phyloP scores from a whole-genome alignment of 2,113 vertebrate species.

The Myiozetetes cayanensis region DNA sequence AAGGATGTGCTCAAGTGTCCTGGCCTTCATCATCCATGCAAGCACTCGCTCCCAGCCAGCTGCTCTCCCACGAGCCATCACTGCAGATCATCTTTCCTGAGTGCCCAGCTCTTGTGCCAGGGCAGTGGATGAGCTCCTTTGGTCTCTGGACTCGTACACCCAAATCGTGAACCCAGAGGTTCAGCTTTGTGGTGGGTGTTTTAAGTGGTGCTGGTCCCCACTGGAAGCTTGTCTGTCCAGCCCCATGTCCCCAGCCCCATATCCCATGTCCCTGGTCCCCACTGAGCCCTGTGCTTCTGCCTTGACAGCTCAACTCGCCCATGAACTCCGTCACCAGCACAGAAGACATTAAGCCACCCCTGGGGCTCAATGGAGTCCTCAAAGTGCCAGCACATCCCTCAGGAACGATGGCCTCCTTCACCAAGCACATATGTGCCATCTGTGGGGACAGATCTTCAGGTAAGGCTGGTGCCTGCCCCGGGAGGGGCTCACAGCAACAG shows the following conservation, averaged over 20 bases:
- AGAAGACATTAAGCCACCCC: slow-evolving; percentile 96
- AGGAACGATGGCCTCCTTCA: slow-evolving; percentile 84
- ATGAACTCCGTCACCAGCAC: slow-evolving; percentile 97
- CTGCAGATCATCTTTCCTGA: not conserved
- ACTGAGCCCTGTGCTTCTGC: not conserved
- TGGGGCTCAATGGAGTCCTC: slow-evolving; percentile 96
- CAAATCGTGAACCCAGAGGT: not conserved
- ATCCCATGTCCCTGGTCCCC: not conserved
- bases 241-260: not conserved
- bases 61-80: not conserved
- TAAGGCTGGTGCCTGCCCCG: not conserved
- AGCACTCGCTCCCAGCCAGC: not conserved
- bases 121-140: not conserved
- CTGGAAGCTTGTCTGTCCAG: not conserved
- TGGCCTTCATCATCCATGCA: not conserved
- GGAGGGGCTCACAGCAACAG: accelerated
- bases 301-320: slow-evolving; percentile 89
- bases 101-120: not conserved
- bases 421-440: slow-evolving; percentile 96
- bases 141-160: not conserved
- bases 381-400: slow-evolving; percentile 94
- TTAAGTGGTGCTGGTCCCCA: not conserved
- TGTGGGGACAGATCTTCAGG: slow-evolving; percentile 97
- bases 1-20: not conserved
- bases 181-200: not conserved